A percentile compares a stretch with the other conserved stretches of the same genome.
Conservation (phyloP, 2,888 invertebrate genomes). For the Pherbina coryleti region DNA sequence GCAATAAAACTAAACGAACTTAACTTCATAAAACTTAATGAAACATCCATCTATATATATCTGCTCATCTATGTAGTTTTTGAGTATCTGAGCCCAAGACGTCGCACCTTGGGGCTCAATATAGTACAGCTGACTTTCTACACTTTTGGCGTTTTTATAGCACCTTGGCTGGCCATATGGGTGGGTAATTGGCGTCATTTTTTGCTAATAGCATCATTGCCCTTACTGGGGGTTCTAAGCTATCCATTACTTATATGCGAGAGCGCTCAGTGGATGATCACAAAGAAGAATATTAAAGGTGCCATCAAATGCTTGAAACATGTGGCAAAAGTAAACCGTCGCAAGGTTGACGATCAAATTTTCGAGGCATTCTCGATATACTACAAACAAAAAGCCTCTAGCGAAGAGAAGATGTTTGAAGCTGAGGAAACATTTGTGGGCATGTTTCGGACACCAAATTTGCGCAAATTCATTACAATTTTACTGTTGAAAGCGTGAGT, state of each 20-base stretch:
- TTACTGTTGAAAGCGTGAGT: constrained; percentile 74
- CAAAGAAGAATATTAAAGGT: constrained; percentile 70
- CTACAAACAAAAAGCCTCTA: constrained; percentile 57
- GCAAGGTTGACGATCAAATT: constrained; percentile 66
- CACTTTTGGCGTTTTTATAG: constrained; percentile 70
- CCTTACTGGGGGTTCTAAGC: constrained; percentile 68
- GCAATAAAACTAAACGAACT: too few relatives aligned
- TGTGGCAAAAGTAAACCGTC: constrained; percentile 72
- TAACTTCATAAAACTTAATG: background rate
- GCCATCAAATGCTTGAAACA: constrained; percentile 71
- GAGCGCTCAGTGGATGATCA: constrained; percentile 74
- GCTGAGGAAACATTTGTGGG: constrained; percentile 68
- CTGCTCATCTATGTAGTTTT: constrained; percentile 68
- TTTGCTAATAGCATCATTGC: constrained; percentile 70
- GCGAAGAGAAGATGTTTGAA: constrained; percentile 47
- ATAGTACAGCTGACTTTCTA: constrained; percentile 73
- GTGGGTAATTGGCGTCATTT: constrained; percentile 72
- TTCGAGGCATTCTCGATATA: constrained; percentile 68
- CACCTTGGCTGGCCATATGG: constrained; percentile 71
- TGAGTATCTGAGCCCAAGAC: constrained; percentile 73
- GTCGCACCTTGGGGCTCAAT: constrained; percentile 74
- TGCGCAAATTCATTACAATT: constrained; percentile 72
- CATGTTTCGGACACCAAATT: constrained; percentile 71
- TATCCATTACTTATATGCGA: constrained; percentile 73
- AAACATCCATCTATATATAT: background rate